Conservation (phyloP, 2,113 vertebrate species). For the Chrysochloris asiatica region DNA sequence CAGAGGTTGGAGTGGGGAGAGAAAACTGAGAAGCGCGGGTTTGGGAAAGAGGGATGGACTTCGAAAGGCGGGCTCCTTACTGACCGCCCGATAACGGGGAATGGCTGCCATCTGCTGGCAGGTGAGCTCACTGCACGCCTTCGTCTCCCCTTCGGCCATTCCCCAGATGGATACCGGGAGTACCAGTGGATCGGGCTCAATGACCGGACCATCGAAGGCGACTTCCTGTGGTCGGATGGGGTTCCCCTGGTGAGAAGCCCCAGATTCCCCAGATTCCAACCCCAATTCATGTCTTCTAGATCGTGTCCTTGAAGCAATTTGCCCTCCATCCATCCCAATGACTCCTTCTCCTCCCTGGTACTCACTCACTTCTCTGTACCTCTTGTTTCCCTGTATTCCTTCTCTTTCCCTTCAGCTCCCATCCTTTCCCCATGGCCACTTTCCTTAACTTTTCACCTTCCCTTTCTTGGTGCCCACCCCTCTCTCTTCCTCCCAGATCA, state of each 20-base stretch:
- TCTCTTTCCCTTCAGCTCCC: background rate
- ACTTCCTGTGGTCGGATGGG: constrained; percentile 97
- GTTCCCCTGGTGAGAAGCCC: constrained; percentile 90
- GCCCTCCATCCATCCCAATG: background rate
- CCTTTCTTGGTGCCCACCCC: too few species aligned
- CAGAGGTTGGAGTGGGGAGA: background rate
- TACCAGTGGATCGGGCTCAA: constrained; percentile 97
- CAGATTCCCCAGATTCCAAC: background rate
- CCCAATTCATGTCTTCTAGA: background rate
- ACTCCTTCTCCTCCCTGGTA: background rate
- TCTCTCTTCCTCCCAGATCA: background rate
- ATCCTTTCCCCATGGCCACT: background rate
- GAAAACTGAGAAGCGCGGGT: background rate
- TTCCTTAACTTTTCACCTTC: too few species aligned
- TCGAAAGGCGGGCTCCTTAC: background rate
- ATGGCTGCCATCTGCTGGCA: constrained; percentile 55
- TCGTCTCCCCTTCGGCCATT: background rate
- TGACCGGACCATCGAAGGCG: constrained; percentile 94
- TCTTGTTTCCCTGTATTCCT: background rate
- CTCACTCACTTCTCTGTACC: background rate
- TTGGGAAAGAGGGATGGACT: background rate
- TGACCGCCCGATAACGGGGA: background rate
- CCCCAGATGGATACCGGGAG: constrained; percentile 90
- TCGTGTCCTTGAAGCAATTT: background rate
- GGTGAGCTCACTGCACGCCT: background rate